Conservation (phyloP, 2,113 vertebrate species). For the Oryzias curvinotus region DNA sequence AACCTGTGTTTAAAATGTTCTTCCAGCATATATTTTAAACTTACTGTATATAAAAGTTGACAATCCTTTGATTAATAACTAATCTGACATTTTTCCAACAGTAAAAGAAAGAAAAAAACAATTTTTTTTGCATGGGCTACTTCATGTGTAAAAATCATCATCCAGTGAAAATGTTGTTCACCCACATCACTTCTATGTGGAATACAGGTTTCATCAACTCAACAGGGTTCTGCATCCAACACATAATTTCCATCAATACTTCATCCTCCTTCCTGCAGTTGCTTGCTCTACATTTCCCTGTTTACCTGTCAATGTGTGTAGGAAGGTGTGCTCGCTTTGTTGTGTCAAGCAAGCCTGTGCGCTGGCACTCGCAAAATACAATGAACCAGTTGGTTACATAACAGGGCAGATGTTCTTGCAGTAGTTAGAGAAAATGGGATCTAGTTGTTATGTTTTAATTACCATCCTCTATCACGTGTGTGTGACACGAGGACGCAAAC, state of each 20-base stretch:
- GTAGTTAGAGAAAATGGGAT: neutral
- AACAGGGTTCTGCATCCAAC: neutral
- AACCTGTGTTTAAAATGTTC: too few species aligned
- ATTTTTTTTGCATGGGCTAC: neutral
- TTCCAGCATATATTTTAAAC: too few species aligned
- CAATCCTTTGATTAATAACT: too few species aligned
- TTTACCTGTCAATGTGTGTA: conserved; percentile 15
- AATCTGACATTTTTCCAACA: too few species aligned
- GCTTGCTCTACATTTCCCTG: neutral
- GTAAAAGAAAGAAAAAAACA: too few species aligned
- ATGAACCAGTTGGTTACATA: conserved; percentile 24
- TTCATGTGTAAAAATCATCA: neutral
- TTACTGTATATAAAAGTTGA: too few species aligned
- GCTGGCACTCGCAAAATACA: conserved; percentile 4
- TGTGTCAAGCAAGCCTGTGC: conserved; percentile 15
- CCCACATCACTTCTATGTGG: neutral
- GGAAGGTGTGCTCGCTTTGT: conserved; percentile 36
- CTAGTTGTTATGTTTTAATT: conserved; percentile 35
- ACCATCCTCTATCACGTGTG: conserved; percentile 17
- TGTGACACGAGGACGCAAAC: conserved; percentile 6
- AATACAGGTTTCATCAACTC: neutral
- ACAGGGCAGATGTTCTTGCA: conserved; percentile 43
- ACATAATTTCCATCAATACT: neutral
- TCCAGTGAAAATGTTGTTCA: neutral
- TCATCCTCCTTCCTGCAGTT: neutral